Evolutionary conservation across 1,140 invertebrate species (phyloP), one percentile per base, ranked within the genome.

Genomic region (Melanaphis sacchari): DNA sequence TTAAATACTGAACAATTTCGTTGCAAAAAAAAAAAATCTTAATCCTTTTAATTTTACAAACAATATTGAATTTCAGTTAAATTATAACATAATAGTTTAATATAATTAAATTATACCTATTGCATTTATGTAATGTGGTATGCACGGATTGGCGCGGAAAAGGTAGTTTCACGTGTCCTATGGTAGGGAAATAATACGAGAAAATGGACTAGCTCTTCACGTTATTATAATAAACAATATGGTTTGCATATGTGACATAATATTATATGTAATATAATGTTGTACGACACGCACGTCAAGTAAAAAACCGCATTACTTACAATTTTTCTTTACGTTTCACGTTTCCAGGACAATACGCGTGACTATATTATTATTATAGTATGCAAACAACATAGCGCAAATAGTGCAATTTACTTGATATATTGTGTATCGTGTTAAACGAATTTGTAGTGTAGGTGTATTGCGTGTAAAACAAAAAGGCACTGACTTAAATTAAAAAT

Each of bases 391-490:
- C 18, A 8, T 2, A 22, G 24, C 18, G 11, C 36, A 89, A 89
- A 89, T 89, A 52, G 49, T 38, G 87, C 7, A 89, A 52, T 89
- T 89, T 89, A 52, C n/a, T 89, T 89, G 43, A 89, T 49, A 52
- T 52, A 52, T 52, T 49, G 46, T 49, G n/a, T 88, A 88, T 49
- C 31, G 43, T 9, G n/a, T n/a, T 43, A 31, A 66, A 26, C 84
- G 85, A 46, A 46, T 87, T 31, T 43, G 43, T 87, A 31, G 59
- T 66, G 59, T 66, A 66, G 59, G 31, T 66, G 31, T 66, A 66
- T 66, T 66, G 59, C 26, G 36, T 21, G 46, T 38, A n/a, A 24
- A 52, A 89, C 46, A 38, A 89, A 89, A 52, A 52, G 36, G 0
- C 36, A 26, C 87, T 22, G 46, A 49, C 7, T 89, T 89, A 89